Conservation (phyloP, 1,140 invertebrate genomes). For the Cydia strobilella region DNA sequence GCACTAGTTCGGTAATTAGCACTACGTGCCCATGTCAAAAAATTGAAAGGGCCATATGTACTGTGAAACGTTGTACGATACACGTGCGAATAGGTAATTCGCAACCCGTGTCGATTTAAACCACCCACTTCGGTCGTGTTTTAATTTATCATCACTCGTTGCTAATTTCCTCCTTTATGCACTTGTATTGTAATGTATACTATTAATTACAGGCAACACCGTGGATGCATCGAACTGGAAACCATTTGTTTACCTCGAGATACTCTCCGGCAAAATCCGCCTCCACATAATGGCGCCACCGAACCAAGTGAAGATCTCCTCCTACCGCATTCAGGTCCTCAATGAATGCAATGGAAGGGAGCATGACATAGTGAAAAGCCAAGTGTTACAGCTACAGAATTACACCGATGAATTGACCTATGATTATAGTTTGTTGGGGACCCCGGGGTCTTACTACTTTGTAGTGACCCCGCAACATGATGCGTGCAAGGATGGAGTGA, state of each 20-base stretch:
- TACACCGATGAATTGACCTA: conserved; percentile 55
- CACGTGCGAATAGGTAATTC: too few relatives aligned
- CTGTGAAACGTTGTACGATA: too few relatives aligned
- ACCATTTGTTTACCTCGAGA: conserved; percentile 70
- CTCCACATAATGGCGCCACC: conserved; percentile 67
- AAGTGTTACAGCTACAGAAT: conserved; percentile 46
- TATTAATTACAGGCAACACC: conserved; percentile 34
- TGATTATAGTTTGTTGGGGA: conserved; percentile 56
- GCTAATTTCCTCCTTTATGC: too few relatives aligned
- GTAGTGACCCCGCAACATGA: conserved; percentile 59
- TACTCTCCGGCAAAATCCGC: conserved; percentile 53
- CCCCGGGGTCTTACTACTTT: conserved; percentile 59
- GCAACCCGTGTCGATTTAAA: too few relatives aligned
- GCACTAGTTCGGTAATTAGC: too few relatives aligned
- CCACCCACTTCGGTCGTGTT: too few relatives aligned
- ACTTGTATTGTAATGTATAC: too few relatives aligned
- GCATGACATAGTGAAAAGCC: conserved; percentile 48
- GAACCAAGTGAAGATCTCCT: conserved; percentile 51
- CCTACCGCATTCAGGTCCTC: conserved; percentile 60
- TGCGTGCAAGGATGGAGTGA: conserved; percentile 40
- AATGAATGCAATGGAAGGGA: conserved; percentile 47
- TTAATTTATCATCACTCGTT: too few relatives aligned
- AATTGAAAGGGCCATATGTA: too few relatives aligned
- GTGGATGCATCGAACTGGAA: conserved; percentile 62
- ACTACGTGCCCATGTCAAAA: too few relatives aligned